Evolutionary conservation across 1,140 invertebrate species (phyloP).

Genomic region (Microplitis mediator): DNA sequence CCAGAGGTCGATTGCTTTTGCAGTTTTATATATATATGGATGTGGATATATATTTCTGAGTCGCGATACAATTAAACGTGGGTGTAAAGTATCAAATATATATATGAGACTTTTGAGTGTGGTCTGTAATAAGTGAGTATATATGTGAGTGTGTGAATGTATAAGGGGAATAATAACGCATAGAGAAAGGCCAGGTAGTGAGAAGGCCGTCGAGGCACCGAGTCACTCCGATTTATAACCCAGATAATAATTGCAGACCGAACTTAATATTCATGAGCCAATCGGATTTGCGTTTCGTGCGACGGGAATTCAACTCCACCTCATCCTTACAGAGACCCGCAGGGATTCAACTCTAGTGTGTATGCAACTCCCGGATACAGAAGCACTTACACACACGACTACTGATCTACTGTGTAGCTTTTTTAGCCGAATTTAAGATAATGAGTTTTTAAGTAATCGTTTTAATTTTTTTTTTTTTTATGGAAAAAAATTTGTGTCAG

Average conservation of each 20-base stretch:
- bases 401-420: not conserved
- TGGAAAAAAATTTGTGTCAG: too few relatives aligned
- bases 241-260: constrained; percentile 63
- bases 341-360: constrained; percentile 14
- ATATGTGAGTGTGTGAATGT: constrained; percentile 31
- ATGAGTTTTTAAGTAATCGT: too few relatives aligned
- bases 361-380: constrained; percentile 9
- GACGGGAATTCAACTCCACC: constrained; percentile 40
- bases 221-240: constrained; percentile 62
- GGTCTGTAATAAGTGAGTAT: not conserved
- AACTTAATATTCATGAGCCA: constrained; percentile 65
- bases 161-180: constrained; percentile 39
- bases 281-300: constrained; percentile 61
- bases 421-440: too few relatives aligned
- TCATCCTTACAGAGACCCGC: not conserved
- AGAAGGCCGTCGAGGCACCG: constrained; percentile 51
- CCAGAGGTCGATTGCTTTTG: constrained; percentile 55
- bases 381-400: not conserved
- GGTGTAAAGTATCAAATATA: too few relatives aligned
- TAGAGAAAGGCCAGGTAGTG: constrained; percentile 46
- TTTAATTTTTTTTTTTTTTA: too few relatives aligned
- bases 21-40: constrained; percentile 21
- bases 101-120: too few relatives aligned
- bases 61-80: not conserved
- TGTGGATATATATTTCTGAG: not conserved